Evolutionary conservation across 2,797 vertebrate species (phyloP).

Genomic region (Pipistrellus nathusii): DNA sequence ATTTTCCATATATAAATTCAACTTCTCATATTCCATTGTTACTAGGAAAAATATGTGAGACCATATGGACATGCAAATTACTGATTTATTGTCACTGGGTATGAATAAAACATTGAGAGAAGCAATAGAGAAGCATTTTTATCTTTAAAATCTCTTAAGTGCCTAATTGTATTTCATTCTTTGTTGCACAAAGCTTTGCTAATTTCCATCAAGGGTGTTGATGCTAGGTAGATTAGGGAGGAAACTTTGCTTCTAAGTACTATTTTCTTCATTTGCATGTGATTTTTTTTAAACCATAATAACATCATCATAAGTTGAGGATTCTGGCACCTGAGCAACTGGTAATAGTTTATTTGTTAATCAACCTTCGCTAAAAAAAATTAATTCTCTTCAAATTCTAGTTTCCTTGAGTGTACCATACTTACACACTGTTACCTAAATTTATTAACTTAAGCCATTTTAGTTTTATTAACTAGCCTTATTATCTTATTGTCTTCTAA

Average conservation of each 20-base stretch:
- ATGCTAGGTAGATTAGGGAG: background rate
- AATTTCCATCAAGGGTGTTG: background rate
- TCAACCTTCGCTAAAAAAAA: background rate
- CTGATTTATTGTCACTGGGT: background rate
- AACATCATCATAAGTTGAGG: background rate
- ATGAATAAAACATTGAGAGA: background rate
- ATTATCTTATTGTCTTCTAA: background rate
- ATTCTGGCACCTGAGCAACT: background rate
- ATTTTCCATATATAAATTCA: constrained; percentile 14
- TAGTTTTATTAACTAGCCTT: background rate
- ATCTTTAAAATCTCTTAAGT: background rate
- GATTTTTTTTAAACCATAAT: background rate
- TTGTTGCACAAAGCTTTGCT: background rate
- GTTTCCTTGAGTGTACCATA: background rate
- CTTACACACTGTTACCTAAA: background rate
- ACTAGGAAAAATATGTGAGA: background rate
- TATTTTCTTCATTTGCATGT: background rate
- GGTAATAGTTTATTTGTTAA: background rate
- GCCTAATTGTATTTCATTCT: background rate
- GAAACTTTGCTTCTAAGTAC: background rate
- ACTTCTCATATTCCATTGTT: background rate
- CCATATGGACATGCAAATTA: background rate
- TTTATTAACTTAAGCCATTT: background rate
- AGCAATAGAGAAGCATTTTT: background rate
- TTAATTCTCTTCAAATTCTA: background rate